Base-by-base conservation (phyloP, 2,113 vertebrate species). In the Tupaia tana region DNA sequence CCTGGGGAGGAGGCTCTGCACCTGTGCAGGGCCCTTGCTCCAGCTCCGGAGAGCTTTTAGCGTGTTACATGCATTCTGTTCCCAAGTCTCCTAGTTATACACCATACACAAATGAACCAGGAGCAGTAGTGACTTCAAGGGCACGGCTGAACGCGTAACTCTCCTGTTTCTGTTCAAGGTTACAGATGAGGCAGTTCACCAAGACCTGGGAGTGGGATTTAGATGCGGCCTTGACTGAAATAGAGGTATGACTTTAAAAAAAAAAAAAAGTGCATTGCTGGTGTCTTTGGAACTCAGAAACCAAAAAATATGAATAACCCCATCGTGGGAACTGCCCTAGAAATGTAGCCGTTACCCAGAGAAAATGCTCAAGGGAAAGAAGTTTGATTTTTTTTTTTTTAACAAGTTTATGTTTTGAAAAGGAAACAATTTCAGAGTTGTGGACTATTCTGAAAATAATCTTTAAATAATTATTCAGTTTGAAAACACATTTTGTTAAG, bases 191-290 rank as follows among this genome's bases (percentile, higher is more conserved):
- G 43, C 89, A 93, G 54, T 96, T 97, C 89, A 97, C 96, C 91
- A 98, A 96, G 66, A 96, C 73, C 18, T 98, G 98, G 96, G 90
- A 97, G 70, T 98, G 96, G 98, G 98, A 98, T 80, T 97, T 98
- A 83, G 97, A 93, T 75, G 97, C 98, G 95, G 97, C 97, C 71
- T 90, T 98, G 59, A 97, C 96, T 93, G 98, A 99, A 98, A 96
- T 99, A 95, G 97, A 99, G 98, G 99, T 99, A 98, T 58, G 89
- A 63, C 86, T 96, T 75, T n/a, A 94, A 81, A 69, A 43, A 43
- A 43, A 43, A 43, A 43, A 43, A 43, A 43, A 43, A 43, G 43
- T 79, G 66, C 67, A 61, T 74, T 59, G 19, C 22, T 78, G 54
- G 31, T 0, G 78, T 92, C 71, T 89, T 64, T 64, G 31, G 74